These are phyloP conservation scores for Petrolisthes manimaculis DNA, from an alignment of 2,888 invertebrate species.

Conservation along the genomic window DNA sequence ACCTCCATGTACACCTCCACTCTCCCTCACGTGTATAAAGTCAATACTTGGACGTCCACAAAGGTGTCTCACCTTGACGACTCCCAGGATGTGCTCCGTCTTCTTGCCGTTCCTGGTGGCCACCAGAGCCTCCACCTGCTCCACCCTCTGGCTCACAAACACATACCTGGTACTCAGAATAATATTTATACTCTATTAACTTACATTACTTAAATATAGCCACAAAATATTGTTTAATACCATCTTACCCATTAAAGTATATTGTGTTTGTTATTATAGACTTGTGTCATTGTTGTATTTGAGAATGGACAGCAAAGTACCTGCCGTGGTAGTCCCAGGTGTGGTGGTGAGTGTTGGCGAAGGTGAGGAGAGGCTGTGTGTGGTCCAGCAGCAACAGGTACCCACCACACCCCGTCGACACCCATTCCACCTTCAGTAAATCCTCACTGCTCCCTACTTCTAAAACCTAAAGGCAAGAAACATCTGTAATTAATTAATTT, in stretches of 20 bases:
- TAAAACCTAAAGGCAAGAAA: background rate
- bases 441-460: background rate
- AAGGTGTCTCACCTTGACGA: background rate
- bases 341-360: slow-evolving; percentile 19
- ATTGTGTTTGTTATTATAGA: too few species aligned
- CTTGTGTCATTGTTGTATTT: too few species aligned
- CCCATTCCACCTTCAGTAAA: slow-evolving; percentile 17
- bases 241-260: too few species aligned
- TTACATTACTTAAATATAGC: too few species aligned
- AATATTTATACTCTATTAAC: too few species aligned
- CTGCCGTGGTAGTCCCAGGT: slow-evolving; percentile 39
- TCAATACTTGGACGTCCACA: background rate
- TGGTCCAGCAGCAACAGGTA: slow-evolving; percentile 28
- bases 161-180: slow-evolving; percentile 4
- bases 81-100: slow-evolving; percentile 27
- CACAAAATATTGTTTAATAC: too few species aligned
- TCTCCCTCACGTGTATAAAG: background rate
- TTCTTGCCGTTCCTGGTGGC: slow-evolving; percentile 27
- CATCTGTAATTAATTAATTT: background rate
- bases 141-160: slow-evolving; percentile 4
- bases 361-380: background rate
- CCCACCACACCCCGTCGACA: slow-evolving; percentile 14
- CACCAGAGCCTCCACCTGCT: slow-evolving; percentile 12
- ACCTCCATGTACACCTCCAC: slow-evolving; percentile 2
- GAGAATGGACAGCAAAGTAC: background rate